A percentile compares a stretch with the other conserved stretches of the same genome.
Conservation (phyloP, 2,113 vertebrate species). For the Scomber colias region DNA sequence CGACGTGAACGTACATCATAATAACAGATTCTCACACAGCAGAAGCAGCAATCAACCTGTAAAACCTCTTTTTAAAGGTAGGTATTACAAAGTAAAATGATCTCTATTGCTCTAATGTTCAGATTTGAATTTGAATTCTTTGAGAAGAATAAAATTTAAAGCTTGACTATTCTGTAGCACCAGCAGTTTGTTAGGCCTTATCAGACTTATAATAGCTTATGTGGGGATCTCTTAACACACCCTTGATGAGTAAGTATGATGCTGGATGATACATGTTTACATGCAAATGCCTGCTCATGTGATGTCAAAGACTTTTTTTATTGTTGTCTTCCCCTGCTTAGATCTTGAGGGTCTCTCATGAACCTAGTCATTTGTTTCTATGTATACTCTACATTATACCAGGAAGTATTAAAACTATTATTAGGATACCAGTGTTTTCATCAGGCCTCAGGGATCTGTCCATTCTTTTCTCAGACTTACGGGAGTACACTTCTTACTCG, state of each 20-base stretch:
- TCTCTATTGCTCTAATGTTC: slow-evolving; percentile 17
- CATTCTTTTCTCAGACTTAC: slow-evolving; percentile 18
- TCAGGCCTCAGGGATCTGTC: slow-evolving; percentile 27
- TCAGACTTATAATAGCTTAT: background rate
- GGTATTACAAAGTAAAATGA: slow-evolving; percentile 53
- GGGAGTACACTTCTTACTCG: background rate
- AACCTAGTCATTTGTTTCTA: background rate
- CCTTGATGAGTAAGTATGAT: slow-evolving; percentile 26
- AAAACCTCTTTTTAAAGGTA: slow-evolving; percentile 69
- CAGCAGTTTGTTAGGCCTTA: background rate
- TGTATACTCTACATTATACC: background rate
- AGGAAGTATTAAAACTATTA: slow-evolving; percentile 24
- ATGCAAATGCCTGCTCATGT: slow-evolving; percentile 7
- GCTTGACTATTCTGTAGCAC: background rate
- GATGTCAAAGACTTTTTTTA: slow-evolving; percentile 14
- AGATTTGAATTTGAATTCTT: background rate
- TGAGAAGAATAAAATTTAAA: background rate
- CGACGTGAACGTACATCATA: slow-evolving; percentile 27
- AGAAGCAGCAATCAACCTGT: slow-evolving; percentile 56
- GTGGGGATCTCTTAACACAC: slow-evolving; percentile 11
- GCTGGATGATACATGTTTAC: slow-evolving; percentile 33
- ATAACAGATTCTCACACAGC: slow-evolving; percentile 23
- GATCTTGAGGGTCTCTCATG: slow-evolving; percentile 14
- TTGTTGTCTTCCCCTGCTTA: background rate
- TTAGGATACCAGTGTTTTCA: slow-evolving; percentile 22